Conservation (phyloP, 1,140 invertebrate species). For the Rhynchophorus ferrugineus region DNA sequence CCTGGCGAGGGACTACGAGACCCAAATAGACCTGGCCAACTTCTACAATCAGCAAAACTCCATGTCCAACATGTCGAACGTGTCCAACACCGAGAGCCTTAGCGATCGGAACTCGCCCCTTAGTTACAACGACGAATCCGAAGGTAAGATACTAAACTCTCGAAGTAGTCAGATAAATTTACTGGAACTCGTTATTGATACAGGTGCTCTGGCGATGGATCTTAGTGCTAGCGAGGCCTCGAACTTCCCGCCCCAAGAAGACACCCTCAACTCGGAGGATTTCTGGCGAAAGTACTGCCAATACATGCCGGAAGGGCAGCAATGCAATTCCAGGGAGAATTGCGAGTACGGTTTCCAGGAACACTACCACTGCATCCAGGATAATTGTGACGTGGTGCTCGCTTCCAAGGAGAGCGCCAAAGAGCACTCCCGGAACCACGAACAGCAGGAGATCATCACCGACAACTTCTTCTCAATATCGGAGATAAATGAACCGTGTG, state of each 20-base stretch:
- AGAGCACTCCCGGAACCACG: constrained; percentile 80
- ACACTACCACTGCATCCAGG: constrained; percentile 70
- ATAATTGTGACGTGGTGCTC: constrained; percentile 60
- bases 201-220: constrained; percentile 36
- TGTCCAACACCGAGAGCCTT: constrained; percentile 37
- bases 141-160: constrained; percentile 12
- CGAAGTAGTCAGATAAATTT: too few species aligned
- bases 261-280: constrained; percentile 42
- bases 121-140: constrained; percentile 36
- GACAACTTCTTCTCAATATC: constrained; percentile 67
- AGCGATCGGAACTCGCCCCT: constrained; percentile 38
- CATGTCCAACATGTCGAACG: constrained; percentile 31
- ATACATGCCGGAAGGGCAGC: constrained; percentile 48
- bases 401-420: constrained; percentile 69
- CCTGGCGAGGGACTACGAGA: constrained; percentile 32
- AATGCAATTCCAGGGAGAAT: constrained; percentile 46
- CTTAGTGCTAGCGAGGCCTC: constrained; percentile 36
- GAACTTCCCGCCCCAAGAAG: constrained; percentile 27
- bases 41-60: constrained; percentile 31
- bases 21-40: constrained; percentile 30
- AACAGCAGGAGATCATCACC: constrained; percentile 76
- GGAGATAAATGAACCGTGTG: constrained; percentile 52
- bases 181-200: background rate
- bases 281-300: constrained; percentile 56
- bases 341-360: constrained; percentile 65